Conservation (phyloP, 2,113 vertebrate genomes). For the Malurus cyaneus region DNA sequence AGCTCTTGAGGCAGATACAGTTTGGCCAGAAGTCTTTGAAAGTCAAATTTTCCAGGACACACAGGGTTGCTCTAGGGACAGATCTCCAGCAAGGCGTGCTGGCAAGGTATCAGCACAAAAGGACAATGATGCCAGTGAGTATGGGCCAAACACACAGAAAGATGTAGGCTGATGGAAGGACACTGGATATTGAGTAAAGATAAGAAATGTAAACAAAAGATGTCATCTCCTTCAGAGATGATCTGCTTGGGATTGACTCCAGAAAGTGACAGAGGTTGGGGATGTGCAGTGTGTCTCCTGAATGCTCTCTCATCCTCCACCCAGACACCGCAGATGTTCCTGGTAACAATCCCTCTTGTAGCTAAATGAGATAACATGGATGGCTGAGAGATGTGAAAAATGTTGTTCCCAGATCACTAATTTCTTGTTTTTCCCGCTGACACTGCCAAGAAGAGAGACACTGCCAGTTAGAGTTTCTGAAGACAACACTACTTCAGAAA, state of each 20-base stretch:
- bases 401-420: neutral
- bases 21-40: neutral
- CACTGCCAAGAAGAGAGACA: slow-evolving; percentile 27
- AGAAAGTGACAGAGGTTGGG: neutral
- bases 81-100: neutral
- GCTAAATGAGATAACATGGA: neutral
- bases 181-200: neutral
- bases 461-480: slow-evolving; percentile 3
- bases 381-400: slow-evolving; percentile 2
- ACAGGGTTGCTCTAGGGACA: neutral
- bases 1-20: neutral
- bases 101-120: neutral
- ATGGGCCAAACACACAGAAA: neutral
- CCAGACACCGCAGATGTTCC: neutral
- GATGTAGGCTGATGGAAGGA: neutral
- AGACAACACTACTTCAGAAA: neutral
- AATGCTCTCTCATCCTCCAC: neutral
- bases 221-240: neutral
- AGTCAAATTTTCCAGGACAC: neutral
- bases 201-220: neutral
- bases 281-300: neutral
- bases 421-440: slow-evolving; percentile 7
- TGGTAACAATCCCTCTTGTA: neutral
- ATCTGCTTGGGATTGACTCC: neutral
- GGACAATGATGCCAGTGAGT: neutral